Percentiles rank a stretch among this genome's conserved stretches.
Conservation (phyloP, 2,888 invertebrate species). For the Geophilus truncorum region DNA sequence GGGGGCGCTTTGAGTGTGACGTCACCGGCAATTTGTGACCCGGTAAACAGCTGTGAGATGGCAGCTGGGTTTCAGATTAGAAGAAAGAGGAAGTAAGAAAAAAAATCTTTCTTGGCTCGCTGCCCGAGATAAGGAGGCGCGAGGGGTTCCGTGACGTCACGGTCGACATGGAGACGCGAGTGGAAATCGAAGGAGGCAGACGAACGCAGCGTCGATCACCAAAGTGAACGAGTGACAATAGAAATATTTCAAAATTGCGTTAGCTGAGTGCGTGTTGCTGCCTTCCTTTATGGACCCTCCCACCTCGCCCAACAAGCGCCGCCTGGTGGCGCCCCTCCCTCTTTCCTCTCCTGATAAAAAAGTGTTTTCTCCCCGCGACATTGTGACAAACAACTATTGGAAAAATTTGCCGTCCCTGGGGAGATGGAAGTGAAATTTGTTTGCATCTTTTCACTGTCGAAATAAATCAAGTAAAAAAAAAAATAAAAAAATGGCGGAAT, state of each 20-base stretch:
- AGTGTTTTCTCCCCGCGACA: background rate
- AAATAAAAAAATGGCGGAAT: background rate
- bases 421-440: background rate
- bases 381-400: slow-evolving; percentile 10
- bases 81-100: background rate
- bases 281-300: background rate
- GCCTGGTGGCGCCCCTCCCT: no score
- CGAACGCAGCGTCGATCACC: background rate
- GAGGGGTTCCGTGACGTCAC: background rate
- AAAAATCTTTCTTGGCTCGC: background rate
- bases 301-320: background rate
- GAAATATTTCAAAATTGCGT: slow-evolving; percentile 2
- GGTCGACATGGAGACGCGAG: background rate
- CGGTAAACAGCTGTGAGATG: background rate
- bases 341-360: background rate
- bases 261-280: background rate
- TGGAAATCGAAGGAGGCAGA: background rate
- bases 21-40: background rate
- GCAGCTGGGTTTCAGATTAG: background rate
- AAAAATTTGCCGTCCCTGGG: background rate
- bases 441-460: slow-evolving; percentile 4
- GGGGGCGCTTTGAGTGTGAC: no score
- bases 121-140: background rate
- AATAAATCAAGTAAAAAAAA: background rate
- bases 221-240: background rate